Conservation (phyloP, 2,113 vertebrate species). For the Romanogobio albipinnatus region DNA sequence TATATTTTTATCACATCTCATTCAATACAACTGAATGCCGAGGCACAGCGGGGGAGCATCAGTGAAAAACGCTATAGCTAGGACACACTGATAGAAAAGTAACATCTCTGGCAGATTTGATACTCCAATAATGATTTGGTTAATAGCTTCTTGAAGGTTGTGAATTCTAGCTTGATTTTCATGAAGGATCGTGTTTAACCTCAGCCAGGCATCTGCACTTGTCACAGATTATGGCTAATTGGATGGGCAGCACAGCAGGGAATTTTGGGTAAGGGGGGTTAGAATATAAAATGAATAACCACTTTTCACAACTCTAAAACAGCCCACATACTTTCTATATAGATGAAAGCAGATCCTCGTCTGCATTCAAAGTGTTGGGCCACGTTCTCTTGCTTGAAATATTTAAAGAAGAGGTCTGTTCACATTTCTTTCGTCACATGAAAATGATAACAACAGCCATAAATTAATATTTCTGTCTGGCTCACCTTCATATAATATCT, state of each 20-base stretch:
- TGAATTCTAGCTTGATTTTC: not conserved
- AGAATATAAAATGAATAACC: slow-evolving; percentile 3
- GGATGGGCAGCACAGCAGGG: slow-evolving; percentile 12
- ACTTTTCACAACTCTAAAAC: slow-evolving; percentile 2
- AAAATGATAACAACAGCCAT: not conserved
- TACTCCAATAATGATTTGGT: not conserved
- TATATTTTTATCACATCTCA: no score
- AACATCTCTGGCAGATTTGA: not conserved
- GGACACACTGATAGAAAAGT: not conserved
- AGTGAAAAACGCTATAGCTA: no score
- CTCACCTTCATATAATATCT: not conserved
- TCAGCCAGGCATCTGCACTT: not conserved
- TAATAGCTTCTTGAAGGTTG: not conserved
- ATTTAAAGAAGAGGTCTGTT: slow-evolving; percentile 12
- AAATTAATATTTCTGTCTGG: not conserved
- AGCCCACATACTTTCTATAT: not conserved
- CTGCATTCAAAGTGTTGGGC: not conserved
- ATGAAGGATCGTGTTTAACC: not conserved
- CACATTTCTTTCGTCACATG: slow-evolving; percentile 1
- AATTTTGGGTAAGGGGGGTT: not conserved
- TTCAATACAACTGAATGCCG: no score
- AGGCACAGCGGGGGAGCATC: no score
- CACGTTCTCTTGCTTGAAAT: not conserved
- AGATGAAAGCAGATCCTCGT: not conserved
- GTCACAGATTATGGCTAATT: not conserved